A percentile compares a stretch with the other conserved stretches of the same genome.
These are phyloP conservation scores for Melitaea athalia DNA, from an alignment of 2,888 invertebrate species.

Conservation along the genomic window DNA sequence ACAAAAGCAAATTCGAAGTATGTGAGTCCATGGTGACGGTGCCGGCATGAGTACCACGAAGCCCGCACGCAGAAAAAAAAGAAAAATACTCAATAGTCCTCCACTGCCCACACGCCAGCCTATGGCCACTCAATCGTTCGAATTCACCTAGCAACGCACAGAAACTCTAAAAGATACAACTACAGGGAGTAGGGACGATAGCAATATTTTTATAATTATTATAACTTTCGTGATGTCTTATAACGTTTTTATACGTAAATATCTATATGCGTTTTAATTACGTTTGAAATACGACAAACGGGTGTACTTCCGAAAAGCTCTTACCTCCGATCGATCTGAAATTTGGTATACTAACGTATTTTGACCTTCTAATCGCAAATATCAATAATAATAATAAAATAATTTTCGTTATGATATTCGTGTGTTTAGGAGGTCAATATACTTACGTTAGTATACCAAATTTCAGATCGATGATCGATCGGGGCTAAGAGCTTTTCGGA, in stretches of 20 bases:
- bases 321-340: no score
- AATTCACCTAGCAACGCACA: slow-evolving; percentile 56
- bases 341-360: no score
- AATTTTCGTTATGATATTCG: no score
- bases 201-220: background rate
- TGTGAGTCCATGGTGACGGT: slow-evolving; percentile 68
- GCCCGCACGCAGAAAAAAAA: slow-evolving; percentile 63
- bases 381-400: no score
- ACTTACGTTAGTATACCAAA: no score
- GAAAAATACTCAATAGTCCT: slow-evolving; percentile 71
- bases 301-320: no score
- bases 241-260: background rate
- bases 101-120: slow-evolving; percentile 78
- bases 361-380: no score
- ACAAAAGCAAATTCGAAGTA: slow-evolving; percentile 60
- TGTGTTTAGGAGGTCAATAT: no score
- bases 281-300: no score
- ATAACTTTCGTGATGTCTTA: background rate
- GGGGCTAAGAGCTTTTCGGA: no score
- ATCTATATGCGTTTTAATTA: background rate
- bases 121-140: slow-evolving; percentile 78
- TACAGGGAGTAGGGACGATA: slow-evolving; percentile 53
- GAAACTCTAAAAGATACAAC: slow-evolving; percentile 42
- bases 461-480: no score
- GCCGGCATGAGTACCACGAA: slow-evolving; percentile 38